A percentile compares a stretch with the other conserved stretches of the same genome.
phyloP scores from a whole-genome alignment of 2,113 vertebrate species.

The Mesembrinibis cayennensis region DNA sequence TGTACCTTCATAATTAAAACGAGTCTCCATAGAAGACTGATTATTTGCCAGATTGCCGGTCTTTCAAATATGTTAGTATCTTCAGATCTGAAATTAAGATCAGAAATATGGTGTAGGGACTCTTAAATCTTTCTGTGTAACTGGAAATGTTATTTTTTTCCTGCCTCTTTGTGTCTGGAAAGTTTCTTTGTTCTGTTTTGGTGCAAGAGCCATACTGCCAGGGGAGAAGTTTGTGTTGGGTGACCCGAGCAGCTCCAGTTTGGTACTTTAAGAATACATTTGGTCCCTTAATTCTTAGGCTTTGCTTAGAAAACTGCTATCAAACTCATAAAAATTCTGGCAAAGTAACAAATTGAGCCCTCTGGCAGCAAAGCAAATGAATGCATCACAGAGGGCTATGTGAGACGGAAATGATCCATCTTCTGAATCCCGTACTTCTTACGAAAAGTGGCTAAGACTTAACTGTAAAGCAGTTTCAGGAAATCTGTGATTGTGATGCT shows the following conservation, averaged over 20 bases:
- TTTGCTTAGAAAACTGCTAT: neutral
- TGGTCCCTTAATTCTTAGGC: neutral
- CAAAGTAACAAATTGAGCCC: neutral
- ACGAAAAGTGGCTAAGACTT: neutral
- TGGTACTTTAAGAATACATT: neutral
- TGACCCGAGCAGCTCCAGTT: neutral
- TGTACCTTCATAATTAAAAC: slow-evolving; percentile 29
- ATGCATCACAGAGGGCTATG: rapidly evolving
- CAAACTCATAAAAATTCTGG: neutral
- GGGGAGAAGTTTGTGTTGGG: neutral
- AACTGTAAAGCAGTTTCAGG: neutral
- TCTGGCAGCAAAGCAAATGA: neutral
- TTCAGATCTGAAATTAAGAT: neutral
- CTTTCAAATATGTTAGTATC: neutral
- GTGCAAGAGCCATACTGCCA: neutral
- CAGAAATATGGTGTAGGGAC: neutral
- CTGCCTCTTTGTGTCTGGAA: neutral
- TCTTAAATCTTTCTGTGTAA: neutral
- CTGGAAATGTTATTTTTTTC: neutral
- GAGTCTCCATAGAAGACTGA: neutral
- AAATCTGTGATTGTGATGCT: neutral
- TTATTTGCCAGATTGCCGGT: neutral
- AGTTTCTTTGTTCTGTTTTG: neutral
- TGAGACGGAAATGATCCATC: neutral
- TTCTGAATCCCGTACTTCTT: neutral